phyloP scores from a whole-genome alignment of 2,888 invertebrate species.

The Tuberolachnus salignus region DNA sequence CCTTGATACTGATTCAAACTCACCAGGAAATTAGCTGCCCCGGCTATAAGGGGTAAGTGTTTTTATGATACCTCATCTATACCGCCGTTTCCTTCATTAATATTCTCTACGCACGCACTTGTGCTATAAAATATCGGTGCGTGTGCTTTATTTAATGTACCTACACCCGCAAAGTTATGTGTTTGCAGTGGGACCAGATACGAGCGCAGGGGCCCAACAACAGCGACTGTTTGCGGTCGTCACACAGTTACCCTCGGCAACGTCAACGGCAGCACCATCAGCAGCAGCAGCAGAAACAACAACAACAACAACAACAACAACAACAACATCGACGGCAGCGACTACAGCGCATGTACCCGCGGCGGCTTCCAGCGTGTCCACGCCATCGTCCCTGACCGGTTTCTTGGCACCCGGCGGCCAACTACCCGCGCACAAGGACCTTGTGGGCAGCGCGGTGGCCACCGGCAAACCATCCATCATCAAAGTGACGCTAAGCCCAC shows the following conservation, averaged over 20 bases:
- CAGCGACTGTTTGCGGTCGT: neutral
- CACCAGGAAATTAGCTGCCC: too few species aligned
- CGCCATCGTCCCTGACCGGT: constrained; percentile 68
- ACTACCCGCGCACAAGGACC: constrained; percentile 61
- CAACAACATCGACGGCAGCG: neutral
- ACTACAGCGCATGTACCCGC: neutral
- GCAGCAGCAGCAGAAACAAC: neutral
- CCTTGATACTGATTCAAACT: too few species aligned
- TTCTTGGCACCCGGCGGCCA: constrained; percentile 70
- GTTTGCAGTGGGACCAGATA: constrained; percentile 10
- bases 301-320: neutral
- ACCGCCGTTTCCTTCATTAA: neutral
- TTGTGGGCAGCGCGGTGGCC: constrained; percentile 61
- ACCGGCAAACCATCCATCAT: constrained; percentile 62
- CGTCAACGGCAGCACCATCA: neutral
- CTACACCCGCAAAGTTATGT: constrained; percentile 25
- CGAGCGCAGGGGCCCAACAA: constrained; percentile 19
- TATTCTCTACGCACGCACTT: neutral
- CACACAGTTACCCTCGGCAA: neutral
- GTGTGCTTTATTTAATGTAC: constrained; percentile 22
- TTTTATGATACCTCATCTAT: too few species aligned
- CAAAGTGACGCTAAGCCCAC: constrained; percentile 63
- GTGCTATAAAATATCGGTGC: neutral
- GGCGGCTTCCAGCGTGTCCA: constrained; percentile 32
- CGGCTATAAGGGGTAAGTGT: too few species aligned